A percentile compares a stretch with the other conserved stretches of the same genome.
These are phyloP conservation scores for Temnothorax ravouxi DNA, from an alignment of 2,888 invertebrate species.

Conservation along the genomic window DNA sequence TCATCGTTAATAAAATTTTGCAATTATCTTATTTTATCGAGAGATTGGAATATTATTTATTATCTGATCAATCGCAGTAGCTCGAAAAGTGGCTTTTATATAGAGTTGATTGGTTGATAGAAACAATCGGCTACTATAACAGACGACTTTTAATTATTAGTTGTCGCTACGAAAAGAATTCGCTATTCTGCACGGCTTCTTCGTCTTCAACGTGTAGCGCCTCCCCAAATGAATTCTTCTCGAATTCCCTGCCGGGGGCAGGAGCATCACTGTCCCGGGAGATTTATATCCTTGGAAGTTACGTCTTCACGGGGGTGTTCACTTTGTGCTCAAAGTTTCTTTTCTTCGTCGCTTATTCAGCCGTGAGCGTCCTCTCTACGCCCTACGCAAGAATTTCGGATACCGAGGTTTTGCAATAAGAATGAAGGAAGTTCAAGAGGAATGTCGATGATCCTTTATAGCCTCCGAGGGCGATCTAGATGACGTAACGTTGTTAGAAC, in stretches of 20 bases:
- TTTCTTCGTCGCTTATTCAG: slow-evolving; percentile 63
- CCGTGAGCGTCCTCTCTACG: slow-evolving; percentile 43
- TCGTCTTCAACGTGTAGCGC: slow-evolving; percentile 53
- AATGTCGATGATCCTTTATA: slow-evolving; percentile 53
- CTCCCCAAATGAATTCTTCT: slow-evolving; percentile 66
- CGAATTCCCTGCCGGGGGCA: slow-evolving; percentile 71
- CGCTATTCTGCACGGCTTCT: slow-evolving; percentile 54
- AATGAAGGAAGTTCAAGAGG: slow-evolving; percentile 16
- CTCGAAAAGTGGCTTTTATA: neutral
- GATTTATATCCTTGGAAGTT: slow-evolving; percentile 79
- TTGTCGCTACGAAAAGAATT: slow-evolving; percentile 68
- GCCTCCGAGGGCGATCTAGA: slow-evolving; percentile 45
- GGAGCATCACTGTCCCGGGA: slow-evolving; percentile 81
- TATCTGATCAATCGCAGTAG: slow-evolving; percentile 13
- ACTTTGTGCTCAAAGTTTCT: slow-evolving; percentile 60
- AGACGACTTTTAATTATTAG: slow-evolving; percentile 73
- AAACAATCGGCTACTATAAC: slow-evolving; percentile 59
- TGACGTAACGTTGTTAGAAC: slow-evolving; percentile 51
- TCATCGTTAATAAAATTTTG: neutral
- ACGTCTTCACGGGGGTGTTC: slow-evolving; percentile 66
- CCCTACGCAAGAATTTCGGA: slow-evolving; percentile 49
- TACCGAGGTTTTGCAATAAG: slow-evolving; percentile 44
- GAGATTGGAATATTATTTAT: neutral
- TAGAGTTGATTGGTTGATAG: neutral
- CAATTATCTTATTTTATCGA: neutral